These are phyloP conservation scores for Ectemnius continuus DNA, from an alignment of 2,888 invertebrate species.

Conservation along the genomic window DNA sequence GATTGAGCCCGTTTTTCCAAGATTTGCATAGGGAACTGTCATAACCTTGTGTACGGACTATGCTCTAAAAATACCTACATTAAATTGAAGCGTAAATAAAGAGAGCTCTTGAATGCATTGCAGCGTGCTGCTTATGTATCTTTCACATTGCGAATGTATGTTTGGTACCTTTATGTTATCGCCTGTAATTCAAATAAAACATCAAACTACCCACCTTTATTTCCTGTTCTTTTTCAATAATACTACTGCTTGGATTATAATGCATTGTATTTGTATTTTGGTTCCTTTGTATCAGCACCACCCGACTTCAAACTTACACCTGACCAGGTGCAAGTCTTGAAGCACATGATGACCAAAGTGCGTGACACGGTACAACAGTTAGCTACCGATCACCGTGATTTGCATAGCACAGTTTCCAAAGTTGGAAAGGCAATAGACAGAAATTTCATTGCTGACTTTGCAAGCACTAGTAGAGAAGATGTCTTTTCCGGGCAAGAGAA, in stretches of 20 bases:
- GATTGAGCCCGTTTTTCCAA: too few relatives aligned
- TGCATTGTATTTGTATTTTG: not conserved
- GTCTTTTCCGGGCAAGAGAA: constrained; percentile 87
- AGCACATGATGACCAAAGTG: constrained; percentile 87
- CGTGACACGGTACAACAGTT: constrained; percentile 90
- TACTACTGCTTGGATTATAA: not conserved
- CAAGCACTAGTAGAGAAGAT: constrained; percentile 91
- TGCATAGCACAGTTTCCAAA: constrained; percentile 92
- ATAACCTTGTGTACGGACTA: too few relatives aligned
- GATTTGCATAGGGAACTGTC: too few relatives aligned
- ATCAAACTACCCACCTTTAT: too few relatives aligned
- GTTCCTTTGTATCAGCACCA: constrained; percentile 79
- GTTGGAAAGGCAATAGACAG: constrained; percentile 98
- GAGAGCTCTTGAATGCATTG: too few relatives aligned
- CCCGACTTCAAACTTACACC: constrained; percentile 84
- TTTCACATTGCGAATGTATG: too few relatives aligned
- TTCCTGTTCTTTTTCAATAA: not conserved
- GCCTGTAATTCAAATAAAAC: too few relatives aligned
- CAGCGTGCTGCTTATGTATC: too few relatives aligned
- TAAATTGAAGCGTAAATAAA: too few relatives aligned
- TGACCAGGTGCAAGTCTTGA: constrained; percentile 85
- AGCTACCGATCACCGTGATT: constrained; percentile 90
- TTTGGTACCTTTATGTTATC: too few relatives aligned
- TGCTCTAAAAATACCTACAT: too few relatives aligned
- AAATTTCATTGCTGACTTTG: constrained; percentile 95